Conservation (phyloP, 2,113 vertebrate species). For the Callospermophilus lateralis region DNA sequence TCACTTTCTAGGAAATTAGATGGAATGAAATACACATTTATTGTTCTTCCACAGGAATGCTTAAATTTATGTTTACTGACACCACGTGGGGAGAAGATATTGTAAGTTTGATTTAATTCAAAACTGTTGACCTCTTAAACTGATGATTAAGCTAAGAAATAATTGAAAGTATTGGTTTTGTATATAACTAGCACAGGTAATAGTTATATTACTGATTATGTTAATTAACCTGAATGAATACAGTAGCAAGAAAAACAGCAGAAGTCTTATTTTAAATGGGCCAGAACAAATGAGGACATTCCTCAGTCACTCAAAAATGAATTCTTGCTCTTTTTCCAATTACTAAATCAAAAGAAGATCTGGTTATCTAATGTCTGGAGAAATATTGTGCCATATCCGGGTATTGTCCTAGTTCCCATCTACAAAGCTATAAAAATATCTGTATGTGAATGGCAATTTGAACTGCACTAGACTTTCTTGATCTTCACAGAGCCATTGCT, state of each 20-base stretch:
- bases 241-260: not conserved
- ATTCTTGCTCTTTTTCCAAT: not conserved
- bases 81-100: not conserved
- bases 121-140: not conserved
- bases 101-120: not conserved
- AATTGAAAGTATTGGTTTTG: not conserved
- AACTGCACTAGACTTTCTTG: rapidly evolving
- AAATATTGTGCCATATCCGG: not conserved
- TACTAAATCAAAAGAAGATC: not conserved
- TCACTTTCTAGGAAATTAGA: not conserved
- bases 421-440: not conserved
- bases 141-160: not conserved
- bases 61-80: not conserved
- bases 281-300: not conserved
- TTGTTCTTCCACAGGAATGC: not conserved
- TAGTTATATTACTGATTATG: not conserved
- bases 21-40: not conserved
- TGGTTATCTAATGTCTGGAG: not conserved
- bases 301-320: not conserved
- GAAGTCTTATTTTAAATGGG: not conserved
- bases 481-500: not conserved
- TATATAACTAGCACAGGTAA: not conserved
- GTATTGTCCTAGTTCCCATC: not conserved
- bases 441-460: not conserved
- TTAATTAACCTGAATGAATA: not conserved